phyloP scores from a whole-genome alignment of 1,140 invertebrate species.

The Danaus melanippus region DNA sequence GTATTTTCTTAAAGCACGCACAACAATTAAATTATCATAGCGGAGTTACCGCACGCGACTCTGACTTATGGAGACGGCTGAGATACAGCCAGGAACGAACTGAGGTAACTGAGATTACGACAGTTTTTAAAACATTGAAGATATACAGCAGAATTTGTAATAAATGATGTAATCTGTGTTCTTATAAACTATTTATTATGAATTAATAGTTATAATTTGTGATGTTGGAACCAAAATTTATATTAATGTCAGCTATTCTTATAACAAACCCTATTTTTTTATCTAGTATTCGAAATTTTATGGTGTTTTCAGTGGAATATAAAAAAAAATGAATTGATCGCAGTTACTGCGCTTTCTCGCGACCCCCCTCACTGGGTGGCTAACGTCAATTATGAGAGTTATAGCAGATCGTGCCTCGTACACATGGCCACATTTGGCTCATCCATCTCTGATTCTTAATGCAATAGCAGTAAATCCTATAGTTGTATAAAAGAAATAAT shows the following conservation, averaged over 20 bases:
- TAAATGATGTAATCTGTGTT: too few species aligned
- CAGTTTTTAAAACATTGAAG: too few species aligned
- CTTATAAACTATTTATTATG: too few species aligned
- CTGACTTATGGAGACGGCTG: slow-evolving; percentile 39
- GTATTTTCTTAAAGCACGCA: slow-evolving; percentile 38
- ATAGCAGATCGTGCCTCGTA: slow-evolving; percentile 50
- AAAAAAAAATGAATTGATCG: slow-evolving; percentile 2
- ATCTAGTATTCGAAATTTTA: too few species aligned
- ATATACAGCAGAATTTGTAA: too few species aligned
- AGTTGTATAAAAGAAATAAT: slow-evolving; percentile 2
- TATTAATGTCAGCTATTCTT: too few species aligned
- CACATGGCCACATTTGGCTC: slow-evolving; percentile 9
- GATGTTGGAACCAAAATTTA: too few species aligned
- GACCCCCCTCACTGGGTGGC: slow-evolving; percentile 44
- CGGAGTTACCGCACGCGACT: slow-evolving; percentile 48
- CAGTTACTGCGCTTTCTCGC: slow-evolving; percentile 17
- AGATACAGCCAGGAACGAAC: slow-evolving; percentile 10
- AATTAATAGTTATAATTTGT: too few species aligned
- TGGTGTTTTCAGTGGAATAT: too few species aligned
- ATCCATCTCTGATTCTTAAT: slow-evolving; percentile 12
- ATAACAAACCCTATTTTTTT: too few species aligned
- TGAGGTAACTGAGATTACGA: too few species aligned
- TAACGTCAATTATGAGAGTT: slow-evolving; percentile 61
- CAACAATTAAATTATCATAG: slow-evolving; percentile 64
- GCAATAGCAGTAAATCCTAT: slow-evolving; percentile 10